Evolutionary conservation across 2,113 vertebrate genomes (phyloP).

Genomic region (Nycticorax nycticorax): DNA sequence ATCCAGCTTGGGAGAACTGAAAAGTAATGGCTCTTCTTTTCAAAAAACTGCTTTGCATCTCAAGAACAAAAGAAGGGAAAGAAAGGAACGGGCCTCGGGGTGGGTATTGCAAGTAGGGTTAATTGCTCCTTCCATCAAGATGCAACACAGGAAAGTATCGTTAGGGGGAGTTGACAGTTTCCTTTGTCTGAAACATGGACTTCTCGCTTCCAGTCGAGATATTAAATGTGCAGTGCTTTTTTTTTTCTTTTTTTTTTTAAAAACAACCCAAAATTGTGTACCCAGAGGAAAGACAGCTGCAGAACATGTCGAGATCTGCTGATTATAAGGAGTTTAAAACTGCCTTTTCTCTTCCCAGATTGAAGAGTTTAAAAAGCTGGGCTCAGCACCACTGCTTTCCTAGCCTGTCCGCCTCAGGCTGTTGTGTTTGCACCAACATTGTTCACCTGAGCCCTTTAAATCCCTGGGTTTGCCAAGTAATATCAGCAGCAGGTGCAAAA

Average conservation of each 20-base stretch:
- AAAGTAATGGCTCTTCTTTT: background rate
- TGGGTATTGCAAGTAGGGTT: background rate
- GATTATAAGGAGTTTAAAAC: background rate
- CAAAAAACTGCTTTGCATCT: background rate
- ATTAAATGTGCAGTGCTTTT: background rate
- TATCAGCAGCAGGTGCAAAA: background rate
- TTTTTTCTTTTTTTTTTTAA: too few species aligned
- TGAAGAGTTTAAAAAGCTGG: background rate
- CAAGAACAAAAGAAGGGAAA: background rate
- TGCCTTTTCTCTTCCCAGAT: background rate
- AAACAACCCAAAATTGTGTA: background rate
- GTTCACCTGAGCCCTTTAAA: background rate
- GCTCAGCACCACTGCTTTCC: background rate
- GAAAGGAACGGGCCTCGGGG: background rate
- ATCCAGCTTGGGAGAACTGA: background rate
- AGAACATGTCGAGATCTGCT: background rate
- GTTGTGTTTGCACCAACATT: background rate
- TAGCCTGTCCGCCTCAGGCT: background rate
- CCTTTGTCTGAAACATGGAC: conserved; percentile 13
- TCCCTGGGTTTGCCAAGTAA: background rate
- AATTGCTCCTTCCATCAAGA: background rate
- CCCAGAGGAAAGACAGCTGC: background rate
- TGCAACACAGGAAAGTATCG: background rate
- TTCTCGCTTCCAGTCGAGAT: background rate
- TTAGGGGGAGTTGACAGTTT: conserved; percentile 49